Evolutionary conservation across 2,888 invertebrate species (phyloP).

Genomic region (Entomobrya proxima): DNA sequence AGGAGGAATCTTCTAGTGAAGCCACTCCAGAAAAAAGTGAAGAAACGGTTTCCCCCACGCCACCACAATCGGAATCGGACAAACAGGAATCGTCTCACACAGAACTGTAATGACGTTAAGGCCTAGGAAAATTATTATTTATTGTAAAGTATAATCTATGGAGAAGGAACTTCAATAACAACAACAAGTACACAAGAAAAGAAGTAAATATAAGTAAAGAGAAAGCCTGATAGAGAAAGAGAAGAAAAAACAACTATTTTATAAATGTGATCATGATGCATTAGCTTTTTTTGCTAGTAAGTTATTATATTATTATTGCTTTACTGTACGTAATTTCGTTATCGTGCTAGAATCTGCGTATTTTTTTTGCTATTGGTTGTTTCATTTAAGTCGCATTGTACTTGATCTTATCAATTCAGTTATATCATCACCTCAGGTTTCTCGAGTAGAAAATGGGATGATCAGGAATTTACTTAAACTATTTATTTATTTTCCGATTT

Average conservation of each 20-base stretch:
- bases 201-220: not conserved
- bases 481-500: not conserved
- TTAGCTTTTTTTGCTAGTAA: slow-evolving; percentile 4
- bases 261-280: slow-evolving; percentile 56
- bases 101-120: slow-evolving; percentile 60
- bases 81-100: slow-evolving; percentile 39
- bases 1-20: slow-evolving; percentile 35
- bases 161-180: not conserved
- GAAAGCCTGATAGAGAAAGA: not conserved
- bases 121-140: slow-evolving; percentile 21
- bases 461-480: not conserved
- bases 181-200: slow-evolving; percentile 21
- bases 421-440: not conserved
- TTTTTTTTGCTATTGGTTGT: not conserved
- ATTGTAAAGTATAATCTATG: not conserved
- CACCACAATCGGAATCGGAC: slow-evolving; percentile 15
- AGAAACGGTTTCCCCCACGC: slow-evolving; percentile 45
- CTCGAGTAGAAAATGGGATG: not conserved
- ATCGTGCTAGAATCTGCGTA: not conserved
- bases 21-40: slow-evolving; percentile 40
- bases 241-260: slow-evolving; percentile 53
- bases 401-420: too few species aligned
- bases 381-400: not conserved
- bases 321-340: slow-evolving; percentile 19
- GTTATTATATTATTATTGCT: not conserved